phyloP scores from a whole-genome alignment of 2,113 vertebrate genomes.

The Xerus inauris region DNA sequence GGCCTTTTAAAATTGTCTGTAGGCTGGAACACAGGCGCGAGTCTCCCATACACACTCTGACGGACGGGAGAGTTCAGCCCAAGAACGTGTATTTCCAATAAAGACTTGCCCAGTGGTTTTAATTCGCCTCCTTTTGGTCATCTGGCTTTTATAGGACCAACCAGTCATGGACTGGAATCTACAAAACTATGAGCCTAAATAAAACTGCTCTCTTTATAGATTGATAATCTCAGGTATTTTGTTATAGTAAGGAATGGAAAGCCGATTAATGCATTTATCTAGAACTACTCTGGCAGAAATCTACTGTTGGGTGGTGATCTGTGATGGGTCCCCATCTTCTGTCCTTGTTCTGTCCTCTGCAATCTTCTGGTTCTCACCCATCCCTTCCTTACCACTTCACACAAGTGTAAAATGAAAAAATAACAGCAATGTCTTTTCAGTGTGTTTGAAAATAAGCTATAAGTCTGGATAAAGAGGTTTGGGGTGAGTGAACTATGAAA shows the following conservation, averaged over 20 bases:
- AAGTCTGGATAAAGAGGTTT: not conserved
- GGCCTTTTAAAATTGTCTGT: too few relatives aligned
- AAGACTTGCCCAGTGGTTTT: too few relatives aligned
- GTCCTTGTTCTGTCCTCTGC: not conserved
- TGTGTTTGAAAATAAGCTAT: not conserved
- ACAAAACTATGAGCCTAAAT: not conserved
- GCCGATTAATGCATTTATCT: not conserved
- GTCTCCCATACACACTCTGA: too few relatives aligned
- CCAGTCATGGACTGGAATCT: not conserved
- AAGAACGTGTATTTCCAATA: too few relatives aligned
- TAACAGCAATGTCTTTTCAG: not conserved
- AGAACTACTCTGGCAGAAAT: not conserved
- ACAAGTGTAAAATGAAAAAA: not conserved
- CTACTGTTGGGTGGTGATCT: not conserved
- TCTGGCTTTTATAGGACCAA: too few relatives aligned
- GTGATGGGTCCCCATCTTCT: not conserved
- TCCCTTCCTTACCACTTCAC: not conserved
- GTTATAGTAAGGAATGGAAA: not conserved
- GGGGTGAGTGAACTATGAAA: not conserved
- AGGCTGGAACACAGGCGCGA: too few relatives aligned
- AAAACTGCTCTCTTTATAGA: not conserved
- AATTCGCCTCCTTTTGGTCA: too few relatives aligned
- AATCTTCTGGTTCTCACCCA: not conserved
- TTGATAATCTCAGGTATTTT: not conserved
- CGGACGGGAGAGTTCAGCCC: too few relatives aligned